Evolutionary conservation across 1,140 invertebrate genomes (phyloP).

Genomic region (Oryzaephilus surinamensis): DNA sequence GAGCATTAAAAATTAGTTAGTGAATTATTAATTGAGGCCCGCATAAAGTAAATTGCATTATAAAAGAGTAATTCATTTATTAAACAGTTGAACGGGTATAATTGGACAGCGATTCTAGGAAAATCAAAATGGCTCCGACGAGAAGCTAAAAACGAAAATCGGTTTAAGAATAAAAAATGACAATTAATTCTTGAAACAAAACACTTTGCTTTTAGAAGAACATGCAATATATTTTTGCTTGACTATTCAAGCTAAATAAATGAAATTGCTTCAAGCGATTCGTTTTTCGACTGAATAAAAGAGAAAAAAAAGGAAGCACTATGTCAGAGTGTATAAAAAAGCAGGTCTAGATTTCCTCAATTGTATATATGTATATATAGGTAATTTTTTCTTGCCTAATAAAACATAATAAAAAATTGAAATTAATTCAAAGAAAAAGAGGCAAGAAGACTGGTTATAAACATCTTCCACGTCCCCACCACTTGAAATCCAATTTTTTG

Average conservation of each 20-base stretch:
- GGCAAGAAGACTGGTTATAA: neutral
- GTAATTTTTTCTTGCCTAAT: too few relatives aligned
- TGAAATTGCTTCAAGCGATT: too few relatives aligned
- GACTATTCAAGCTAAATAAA: too few relatives aligned
- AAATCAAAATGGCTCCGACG: slow-evolving; percentile 33
- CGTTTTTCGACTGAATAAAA: too few relatives aligned
- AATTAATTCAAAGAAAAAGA: neutral
- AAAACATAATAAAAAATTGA: too few relatives aligned
- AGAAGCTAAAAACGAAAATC: slow-evolving; percentile 12
- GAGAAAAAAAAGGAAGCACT: too few relatives aligned
- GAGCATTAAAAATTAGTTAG: slow-evolving; percentile 6
- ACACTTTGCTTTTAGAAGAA: slow-evolving; percentile 20
- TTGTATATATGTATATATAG: too few relatives aligned
- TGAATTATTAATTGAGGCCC: slow-evolving; percentile 20
- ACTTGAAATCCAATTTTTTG: neutral
- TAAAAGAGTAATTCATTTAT: slow-evolving; percentile 43
- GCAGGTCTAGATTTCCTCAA: too few relatives aligned
- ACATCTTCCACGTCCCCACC: neutral
- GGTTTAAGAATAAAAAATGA: slow-evolving; percentile 24
- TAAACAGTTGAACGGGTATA: slow-evolving; percentile 26
- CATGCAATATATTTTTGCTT: too few relatives aligned
- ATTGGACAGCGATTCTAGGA: slow-evolving; percentile 31
- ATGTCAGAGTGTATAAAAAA: too few relatives aligned
- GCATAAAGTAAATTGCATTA: slow-evolving; percentile 29
- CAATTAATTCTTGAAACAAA: slow-evolving; percentile 33